Percentiles rank a stretch among this genome's conserved stretches.
Evolutionary conservation across 2,113 vertebrate species (phyloP).

Genomic region (Romanogobio albipinnatus): DNA sequence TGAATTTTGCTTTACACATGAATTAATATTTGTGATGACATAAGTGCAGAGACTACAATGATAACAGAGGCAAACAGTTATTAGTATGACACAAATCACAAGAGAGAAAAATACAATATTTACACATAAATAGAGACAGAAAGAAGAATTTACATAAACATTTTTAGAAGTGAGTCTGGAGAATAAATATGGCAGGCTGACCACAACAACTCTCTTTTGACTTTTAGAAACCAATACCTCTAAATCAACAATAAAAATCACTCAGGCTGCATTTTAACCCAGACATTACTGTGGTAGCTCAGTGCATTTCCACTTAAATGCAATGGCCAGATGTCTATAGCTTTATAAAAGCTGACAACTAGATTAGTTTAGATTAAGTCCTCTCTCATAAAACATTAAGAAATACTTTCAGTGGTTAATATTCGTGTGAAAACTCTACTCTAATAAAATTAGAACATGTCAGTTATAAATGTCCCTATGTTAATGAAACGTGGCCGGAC

Average conservation of each 20-base stretch:
- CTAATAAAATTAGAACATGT: constrained; percentile 56
- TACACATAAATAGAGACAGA: constrained; percentile 69
- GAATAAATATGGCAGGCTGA: constrained; percentile 68
- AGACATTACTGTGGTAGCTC: not conserved
- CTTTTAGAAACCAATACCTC: constrained; percentile 11
- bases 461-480: constrained; percentile 57
- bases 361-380: constrained; percentile 40
- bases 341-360: constrained; percentile 75
- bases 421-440: constrained; percentile 42
- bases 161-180: constrained; percentile 53
- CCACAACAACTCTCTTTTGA: constrained; percentile 51
- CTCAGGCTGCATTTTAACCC: constrained; percentile 31
- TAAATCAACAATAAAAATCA: constrained; percentile 41
- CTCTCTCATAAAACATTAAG: constrained; percentile 45
- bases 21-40: not conserved
- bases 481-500: constrained; percentile 49
- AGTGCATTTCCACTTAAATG: constrained; percentile 41
- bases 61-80: constrained; percentile 32
- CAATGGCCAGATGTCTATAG: constrained; percentile 58
- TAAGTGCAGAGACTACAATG: constrained; percentile 9
- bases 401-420: constrained; percentile 63
- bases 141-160: constrained; percentile 34
- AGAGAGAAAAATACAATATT: constrained; percentile 52
- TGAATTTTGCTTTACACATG: constrained; percentile 7
- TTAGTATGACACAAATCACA: constrained; percentile 40